Base-by-base conservation (phyloP, 2,113 vertebrate species). In the Morone saxatilis region DNA sequence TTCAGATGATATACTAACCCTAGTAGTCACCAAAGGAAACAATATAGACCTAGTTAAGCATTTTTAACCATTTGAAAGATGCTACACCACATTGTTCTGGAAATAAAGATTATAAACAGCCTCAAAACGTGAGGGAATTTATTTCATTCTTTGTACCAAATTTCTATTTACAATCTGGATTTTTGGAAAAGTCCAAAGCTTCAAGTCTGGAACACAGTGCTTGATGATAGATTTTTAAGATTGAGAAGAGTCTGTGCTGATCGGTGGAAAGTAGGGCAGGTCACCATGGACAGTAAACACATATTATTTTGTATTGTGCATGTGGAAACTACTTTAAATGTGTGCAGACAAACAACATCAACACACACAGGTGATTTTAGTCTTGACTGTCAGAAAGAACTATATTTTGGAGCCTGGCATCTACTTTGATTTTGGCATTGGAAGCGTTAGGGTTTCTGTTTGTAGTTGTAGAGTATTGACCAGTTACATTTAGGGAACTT, bases 201-300 rank as follows among this genome's bases (percentile, higher is more conserved):
- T 17, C 13, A 53, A 48, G 57, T 38, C 25, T 54, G 14, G 2
- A 43, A 31, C 31, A 31, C 31, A 31, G 31, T 31, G 7, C 19
- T 36, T 54, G n/a, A 54, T 69, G 31, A 75, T 57, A 61, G 25
- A 40, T 41, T 72, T 80, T 53, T 45, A 80, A 51, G n/a, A 22
- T 10, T 51, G 65, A 43, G 31, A 14, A 79, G 48, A 22, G 17
- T 62, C 48, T 47, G 47, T 51, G 22, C n/a, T 20, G n/a, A 56
- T 73, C 16, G 5, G 5, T 20, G 6, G 16, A 48, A 73, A 73
- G 54, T 72, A 47, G 56, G 17, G 4, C 41, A 61, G 31, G 43
- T 59, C 41, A n/a, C 11, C 41, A 4, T 25, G 16, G 61, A 65
- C 48, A 47, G 40, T 14, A 38, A 69, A 47, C 25, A 67, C 0